Base-by-base conservation (phyloP, 1,140 invertebrate species). In the Phocides pigmalion region DNA sequence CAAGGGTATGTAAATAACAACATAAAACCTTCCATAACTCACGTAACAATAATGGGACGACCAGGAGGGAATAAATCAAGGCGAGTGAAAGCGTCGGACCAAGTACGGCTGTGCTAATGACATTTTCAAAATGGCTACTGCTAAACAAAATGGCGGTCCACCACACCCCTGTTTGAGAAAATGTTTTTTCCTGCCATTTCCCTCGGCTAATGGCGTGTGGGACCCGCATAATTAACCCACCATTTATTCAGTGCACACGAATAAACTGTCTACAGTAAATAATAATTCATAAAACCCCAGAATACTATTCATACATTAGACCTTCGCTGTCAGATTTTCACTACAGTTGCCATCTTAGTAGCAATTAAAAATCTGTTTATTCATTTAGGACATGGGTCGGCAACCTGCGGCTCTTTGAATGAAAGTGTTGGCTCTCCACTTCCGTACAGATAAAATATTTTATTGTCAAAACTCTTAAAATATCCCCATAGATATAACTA, bases 51-150 rank as follows among this genome's bases (percentile, higher is more conserved):
- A 69, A 69, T 64, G 67, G 68, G 63, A 54, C 51, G 68, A 64
- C 53, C 59, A 41, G 17, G 68, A 56, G 28, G 25, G 44, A 35
- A 69, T 70, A 70, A 70, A 66, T 70, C 68, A 70, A 37, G 15
- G 59, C 53, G 32, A 70, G 46, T 59, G 56, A 59, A 59, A 58
- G 62, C 63, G 63, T 62, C 25, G 41, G 61, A 53, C 58, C 59
- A 47, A 66, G 63, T 63, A 44, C 58, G 47, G 51, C 51, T 63
- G 54, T 66, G 63, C 59, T 65, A 65, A 70, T 70, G 68, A 70
- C 68, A 65, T 62, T 56, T 47, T 46, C 56, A 59, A 70, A 70
- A 70, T 70, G 68, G 65, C 68, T 66, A 59, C 68, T 66, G 68
- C 64, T 61, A 59, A 70, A 70, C 68, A 70, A 70, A 66, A 70